Conservation (phyloP, 2,888 invertebrate genomes). For the Gymnocheta viridis region DNA sequence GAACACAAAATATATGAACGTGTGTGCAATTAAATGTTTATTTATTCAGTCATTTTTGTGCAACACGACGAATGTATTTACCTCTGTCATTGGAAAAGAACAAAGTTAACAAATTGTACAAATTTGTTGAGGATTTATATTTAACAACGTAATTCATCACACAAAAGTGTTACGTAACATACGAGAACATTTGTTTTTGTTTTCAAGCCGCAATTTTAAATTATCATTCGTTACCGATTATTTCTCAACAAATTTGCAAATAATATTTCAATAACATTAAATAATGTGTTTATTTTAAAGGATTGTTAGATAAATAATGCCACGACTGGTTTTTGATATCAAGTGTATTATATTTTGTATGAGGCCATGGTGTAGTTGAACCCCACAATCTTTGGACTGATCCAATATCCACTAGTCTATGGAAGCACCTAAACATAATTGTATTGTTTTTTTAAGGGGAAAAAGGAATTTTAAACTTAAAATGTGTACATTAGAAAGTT, state of each 20-base stretch:
- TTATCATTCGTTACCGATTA: not conserved
- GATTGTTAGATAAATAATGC: too few species aligned
- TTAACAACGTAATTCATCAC: slow-evolving; percentile 13
- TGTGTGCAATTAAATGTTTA: not conserved
- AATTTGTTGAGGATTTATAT: slow-evolving; percentile 29
- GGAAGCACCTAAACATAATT: too few species aligned
- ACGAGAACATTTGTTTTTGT: not conserved
- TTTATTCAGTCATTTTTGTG: slow-evolving; percentile 8
- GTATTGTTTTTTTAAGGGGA: too few species aligned
- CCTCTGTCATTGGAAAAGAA: not conserved
- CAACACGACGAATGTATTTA: slow-evolving; percentile 4
- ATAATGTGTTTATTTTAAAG: too few species aligned
- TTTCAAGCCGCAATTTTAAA: not conserved
- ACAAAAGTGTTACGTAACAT: slow-evolving; percentile 15
- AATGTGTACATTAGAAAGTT: too few species aligned
- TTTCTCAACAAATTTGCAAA: not conserved
- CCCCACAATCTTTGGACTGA: too few species aligned
- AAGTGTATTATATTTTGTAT: too few species aligned
- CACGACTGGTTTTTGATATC: too few species aligned
- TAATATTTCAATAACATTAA: not conserved
- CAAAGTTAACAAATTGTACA: slow-evolving; percentile 41
- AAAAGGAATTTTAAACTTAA: too few species aligned
- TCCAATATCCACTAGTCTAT: too few species aligned
- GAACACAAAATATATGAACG: too few species aligned
- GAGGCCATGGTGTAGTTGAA: too few species aligned